Base-by-base conservation (phyloP, 2,113 vertebrate genomes). In the Paramormyrops kingsleyae region DNA sequence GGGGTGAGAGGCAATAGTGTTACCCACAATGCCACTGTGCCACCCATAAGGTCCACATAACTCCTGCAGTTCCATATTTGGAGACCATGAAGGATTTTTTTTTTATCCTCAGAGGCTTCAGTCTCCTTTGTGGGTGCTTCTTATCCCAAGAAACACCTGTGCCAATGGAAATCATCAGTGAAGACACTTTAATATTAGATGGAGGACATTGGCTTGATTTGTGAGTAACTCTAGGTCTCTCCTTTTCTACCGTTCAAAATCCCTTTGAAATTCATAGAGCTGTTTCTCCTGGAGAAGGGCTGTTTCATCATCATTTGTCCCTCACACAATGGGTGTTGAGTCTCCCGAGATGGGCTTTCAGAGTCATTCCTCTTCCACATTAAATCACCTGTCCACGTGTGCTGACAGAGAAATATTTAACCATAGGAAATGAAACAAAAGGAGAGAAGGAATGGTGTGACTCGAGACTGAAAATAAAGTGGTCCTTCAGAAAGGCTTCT, bases 401-500 rank as follows among this genome's bases (percentile, higher is more conserved):
- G 39, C 88, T 83, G 88, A 83, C 62, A 88, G 59, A 74, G 31
- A 83, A 44, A 83, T 89, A 56, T 89, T 89, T 88, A 53, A 88
- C 56, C 50, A 27, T 62, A 62, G 50, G 35, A 39, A 59, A 59
- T 56, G 56, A 66, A 88, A 88, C 52, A 62, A 66, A 59, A 66
- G 21, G 35, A 2, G 19, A 66, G 53, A 27, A 17, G 46, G 35
- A 42, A 46, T 9, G 39, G 35, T 35, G 35, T 59, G 87, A 66
- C 35, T 46, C 7, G 3, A 17, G n/a, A 15, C 21, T 8, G 87
- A 88, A 66, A 88, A 88, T 66, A 66, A 88, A 88, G 52, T 62
- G 53, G 87, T 24, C 46, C 56, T 46, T 62, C 56, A 42, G 53
- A 27, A 53, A 35, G 27, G 27, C 4, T 53, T 53, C 27, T 31